phyloP scores from a whole-genome alignment of 2,888 invertebrate genomes.

The Tenthredo notha region DNA sequence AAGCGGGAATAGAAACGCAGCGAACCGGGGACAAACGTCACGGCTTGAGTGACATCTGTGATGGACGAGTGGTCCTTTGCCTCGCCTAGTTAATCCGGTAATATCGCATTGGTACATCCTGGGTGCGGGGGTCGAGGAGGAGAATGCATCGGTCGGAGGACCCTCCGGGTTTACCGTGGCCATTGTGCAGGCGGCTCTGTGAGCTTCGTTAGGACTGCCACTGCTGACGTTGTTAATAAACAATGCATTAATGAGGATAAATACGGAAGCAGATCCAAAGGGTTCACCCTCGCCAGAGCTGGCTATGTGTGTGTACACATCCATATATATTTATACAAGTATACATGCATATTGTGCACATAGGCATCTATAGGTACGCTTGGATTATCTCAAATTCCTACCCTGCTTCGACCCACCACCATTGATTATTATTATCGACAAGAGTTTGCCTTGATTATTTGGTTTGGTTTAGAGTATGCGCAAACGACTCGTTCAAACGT shows the following conservation, averaged over 20 bases:
- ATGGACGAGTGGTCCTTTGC: constrained; percentile 50
- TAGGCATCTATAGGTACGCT: constrained; percentile 15
- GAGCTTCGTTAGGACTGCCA: constrained; percentile 49
- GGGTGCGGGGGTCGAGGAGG: constrained; percentile 29
- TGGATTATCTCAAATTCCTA: constrained; percentile 43
- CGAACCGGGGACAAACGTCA: constrained; percentile 41
- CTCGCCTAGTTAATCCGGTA: constrained; percentile 51
- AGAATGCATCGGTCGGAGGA: constrained; percentile 35
- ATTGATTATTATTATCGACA: neutral
- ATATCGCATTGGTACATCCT: constrained; percentile 50
- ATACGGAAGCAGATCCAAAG: constrained; percentile 53
- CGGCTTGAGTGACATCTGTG: constrained; percentile 49
- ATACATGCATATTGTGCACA: neutral
- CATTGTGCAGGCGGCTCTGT: constrained; percentile 42
- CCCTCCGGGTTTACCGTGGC: constrained; percentile 39
- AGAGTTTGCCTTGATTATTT: constrained; percentile 24
- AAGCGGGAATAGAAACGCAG: constrained; percentile 34
- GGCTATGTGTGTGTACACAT: neutral
- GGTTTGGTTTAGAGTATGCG: neutral
- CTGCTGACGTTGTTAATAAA: constrained; percentile 52
- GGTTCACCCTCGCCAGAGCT: constrained; percentile 38
- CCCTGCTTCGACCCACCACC: neutral
- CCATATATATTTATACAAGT: constrained; percentile 9
- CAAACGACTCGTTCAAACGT: neutral
- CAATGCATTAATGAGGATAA: constrained; percentile 52